A percentile compares a stretch with the other conserved stretches of the same genome.
phyloP scores from a whole-genome alignment of 2,888 invertebrate genomes.

The Galeruca laticollis region DNA sequence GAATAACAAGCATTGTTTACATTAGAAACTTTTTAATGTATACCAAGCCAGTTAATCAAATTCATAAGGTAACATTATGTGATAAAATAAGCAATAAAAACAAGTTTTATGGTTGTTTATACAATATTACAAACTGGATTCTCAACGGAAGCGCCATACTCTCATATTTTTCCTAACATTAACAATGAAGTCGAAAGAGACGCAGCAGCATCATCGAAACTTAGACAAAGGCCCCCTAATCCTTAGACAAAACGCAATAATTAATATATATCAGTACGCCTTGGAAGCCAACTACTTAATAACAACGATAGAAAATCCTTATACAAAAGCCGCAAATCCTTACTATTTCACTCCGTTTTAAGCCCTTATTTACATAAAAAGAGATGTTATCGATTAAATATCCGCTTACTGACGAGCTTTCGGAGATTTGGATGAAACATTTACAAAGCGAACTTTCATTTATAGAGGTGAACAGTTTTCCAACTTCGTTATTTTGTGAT shows the following conservation, averaged over 20 bases:
- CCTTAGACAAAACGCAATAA: constrained; percentile 47
- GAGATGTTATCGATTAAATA: constrained; percentile 43
- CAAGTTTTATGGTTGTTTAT: too few species aligned
- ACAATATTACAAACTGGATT: too few species aligned
- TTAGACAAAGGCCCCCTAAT: constrained; percentile 35
- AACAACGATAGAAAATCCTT: constrained; percentile 45
- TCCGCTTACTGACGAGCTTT: constrained; percentile 35
- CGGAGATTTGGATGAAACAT: constrained; percentile 23
- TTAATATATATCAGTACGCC: constrained; percentile 46
- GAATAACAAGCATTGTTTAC: too few species aligned
- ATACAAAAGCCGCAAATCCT: constrained; percentile 50
- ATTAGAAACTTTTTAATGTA: too few species aligned
- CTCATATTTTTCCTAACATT: neutral
- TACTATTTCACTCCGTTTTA: constrained; percentile 41
- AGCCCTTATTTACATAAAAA: constrained; percentile 50
- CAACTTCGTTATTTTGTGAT: neutral
- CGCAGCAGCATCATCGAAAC: constrained; percentile 13
- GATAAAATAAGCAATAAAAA: too few species aligned
- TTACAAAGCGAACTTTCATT: constrained; percentile 14
- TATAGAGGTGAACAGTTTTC: constrained; percentile 9
- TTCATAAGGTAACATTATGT: too few species aligned
- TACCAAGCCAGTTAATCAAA: too few species aligned
- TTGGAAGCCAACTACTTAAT: constrained; percentile 46
- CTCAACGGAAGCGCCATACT: too few species aligned
- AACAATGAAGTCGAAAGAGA: constrained; percentile 10